Evolutionary conservation across 2,888 invertebrate species (phyloP).

Genomic region (Cepaea hortensis): DNA sequence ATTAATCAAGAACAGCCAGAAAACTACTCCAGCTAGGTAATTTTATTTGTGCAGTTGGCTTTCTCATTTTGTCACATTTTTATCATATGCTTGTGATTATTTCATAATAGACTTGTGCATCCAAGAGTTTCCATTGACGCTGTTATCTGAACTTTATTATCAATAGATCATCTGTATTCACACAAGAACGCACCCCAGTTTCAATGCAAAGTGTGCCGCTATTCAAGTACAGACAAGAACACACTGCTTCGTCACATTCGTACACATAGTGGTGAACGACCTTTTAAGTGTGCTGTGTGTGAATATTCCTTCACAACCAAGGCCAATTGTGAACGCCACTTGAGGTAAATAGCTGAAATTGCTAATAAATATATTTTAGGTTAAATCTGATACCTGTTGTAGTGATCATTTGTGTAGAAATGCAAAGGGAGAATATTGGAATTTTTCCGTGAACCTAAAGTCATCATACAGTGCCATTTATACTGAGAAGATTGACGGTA

Average conservation of each 20-base stretch:
- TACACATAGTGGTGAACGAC: conserved; percentile 95
- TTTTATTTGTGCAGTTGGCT: too few species aligned
- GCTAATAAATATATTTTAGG: neutral
- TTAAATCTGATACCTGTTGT: neutral
- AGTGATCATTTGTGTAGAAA: too few species aligned
- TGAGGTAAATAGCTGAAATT: conserved; percentile 77
- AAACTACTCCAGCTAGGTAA: too few species aligned
- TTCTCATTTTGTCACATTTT: too few species aligned
- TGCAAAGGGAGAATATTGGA: too few species aligned
- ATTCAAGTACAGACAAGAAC: conserved; percentile 91
- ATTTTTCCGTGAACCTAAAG: too few species aligned
- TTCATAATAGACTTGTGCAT: too few species aligned
- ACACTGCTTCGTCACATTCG: conserved; percentile 93
- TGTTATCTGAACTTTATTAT: neutral
- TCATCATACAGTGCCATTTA: too few species aligned
- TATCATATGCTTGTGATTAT: too few species aligned
- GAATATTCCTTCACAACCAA: conserved; percentile 97
- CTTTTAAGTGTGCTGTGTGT: conserved; percentile 95
- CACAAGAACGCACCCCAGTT: conserved; percentile 89
- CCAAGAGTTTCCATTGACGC: neutral
- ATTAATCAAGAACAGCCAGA: too few species aligned
- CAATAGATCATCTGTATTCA: conserved; percentile 76
- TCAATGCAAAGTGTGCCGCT: conserved; percentile 94
- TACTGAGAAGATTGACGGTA: too few species aligned
- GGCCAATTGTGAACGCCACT: conserved; percentile 96